Percentiles rank a stretch among this genome's conserved stretches.
Conservation (phyloP, 2,113 vertebrate genomes). For the Trogon surrucura region DNA sequence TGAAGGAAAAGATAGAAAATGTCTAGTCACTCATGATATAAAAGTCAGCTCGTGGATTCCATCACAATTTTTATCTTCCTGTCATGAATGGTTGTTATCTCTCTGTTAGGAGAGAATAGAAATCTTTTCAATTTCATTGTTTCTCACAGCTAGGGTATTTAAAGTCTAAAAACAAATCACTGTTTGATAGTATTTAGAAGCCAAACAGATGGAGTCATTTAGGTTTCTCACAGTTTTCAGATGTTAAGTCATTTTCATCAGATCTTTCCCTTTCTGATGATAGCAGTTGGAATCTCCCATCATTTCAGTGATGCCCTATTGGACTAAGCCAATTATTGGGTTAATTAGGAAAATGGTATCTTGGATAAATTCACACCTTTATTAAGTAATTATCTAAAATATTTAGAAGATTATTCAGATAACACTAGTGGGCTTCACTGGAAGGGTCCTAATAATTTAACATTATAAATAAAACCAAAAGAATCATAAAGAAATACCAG, state of each 20-base stretch:
- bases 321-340: not conserved
- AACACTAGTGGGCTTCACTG: not conserved
- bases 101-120: not conserved
- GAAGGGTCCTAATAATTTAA: not conserved
- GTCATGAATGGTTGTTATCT: not conserved
- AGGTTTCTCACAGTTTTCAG: conserved; percentile 18
- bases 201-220: not conserved
- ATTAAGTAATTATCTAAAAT: not conserved
- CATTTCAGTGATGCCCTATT: not conserved
- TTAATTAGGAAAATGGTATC: not conserved
- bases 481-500: not conserved
- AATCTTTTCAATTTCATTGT: not conserved
- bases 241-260: not conserved
- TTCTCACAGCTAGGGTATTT: not conserved
- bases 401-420: not conserved
- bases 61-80: not conserved
- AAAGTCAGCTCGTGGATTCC: not conserved
- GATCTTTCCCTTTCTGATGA: not conserved
- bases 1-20: not conserved
- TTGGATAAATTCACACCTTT: not conserved
- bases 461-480: not conserved
- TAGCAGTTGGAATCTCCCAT: not conserved
- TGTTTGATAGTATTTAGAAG: not conserved
- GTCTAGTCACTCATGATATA: not conserved
- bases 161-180: not conserved